A percentile compares a stretch with the other conserved stretches of the same genome.
phyloP scores from a whole-genome alignment of 2,888 invertebrate genomes.

The Lagria hirta region DNA sequence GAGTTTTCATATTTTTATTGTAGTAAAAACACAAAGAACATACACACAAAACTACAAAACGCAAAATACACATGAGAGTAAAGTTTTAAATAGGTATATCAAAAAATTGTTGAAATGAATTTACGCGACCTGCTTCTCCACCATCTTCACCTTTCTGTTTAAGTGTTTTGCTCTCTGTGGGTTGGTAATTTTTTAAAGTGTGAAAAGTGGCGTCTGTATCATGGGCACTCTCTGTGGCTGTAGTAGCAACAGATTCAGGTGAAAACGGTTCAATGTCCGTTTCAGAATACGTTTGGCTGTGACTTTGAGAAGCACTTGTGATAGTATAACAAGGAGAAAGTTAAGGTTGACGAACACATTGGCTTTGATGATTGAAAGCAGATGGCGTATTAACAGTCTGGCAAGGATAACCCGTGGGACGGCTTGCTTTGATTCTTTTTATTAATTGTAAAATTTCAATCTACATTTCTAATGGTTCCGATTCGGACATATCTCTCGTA shows the following conservation, averaged over 20 bases:
- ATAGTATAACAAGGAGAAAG: background rate
- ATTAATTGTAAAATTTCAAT: background rate
- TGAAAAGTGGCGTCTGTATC: too few species aligned
- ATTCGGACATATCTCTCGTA: background rate
- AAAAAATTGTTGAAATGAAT: background rate
- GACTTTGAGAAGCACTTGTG: too few species aligned
- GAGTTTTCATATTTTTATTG: background rate
- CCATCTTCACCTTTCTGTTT: too few species aligned
- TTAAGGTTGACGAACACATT: background rate
- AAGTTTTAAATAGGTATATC: background rate
- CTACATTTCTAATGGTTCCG: background rate
- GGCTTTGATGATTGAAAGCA: background rate
- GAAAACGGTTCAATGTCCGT: too few species aligned
- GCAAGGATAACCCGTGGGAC: background rate
- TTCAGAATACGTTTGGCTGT: too few species aligned
- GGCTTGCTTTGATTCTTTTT: background rate
- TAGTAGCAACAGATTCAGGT: too few species aligned
- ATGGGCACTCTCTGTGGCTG: too few species aligned
- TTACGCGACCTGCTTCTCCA: background rate
- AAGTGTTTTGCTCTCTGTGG: too few species aligned
- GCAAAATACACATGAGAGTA: background rate
- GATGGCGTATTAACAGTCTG: background rate
- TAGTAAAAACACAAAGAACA: background rate
- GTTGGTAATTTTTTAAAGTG: too few species aligned
- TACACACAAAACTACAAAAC: background rate